Conservation (phyloP, 2,113 vertebrate genomes). For the Egretta garzetta region DNA sequence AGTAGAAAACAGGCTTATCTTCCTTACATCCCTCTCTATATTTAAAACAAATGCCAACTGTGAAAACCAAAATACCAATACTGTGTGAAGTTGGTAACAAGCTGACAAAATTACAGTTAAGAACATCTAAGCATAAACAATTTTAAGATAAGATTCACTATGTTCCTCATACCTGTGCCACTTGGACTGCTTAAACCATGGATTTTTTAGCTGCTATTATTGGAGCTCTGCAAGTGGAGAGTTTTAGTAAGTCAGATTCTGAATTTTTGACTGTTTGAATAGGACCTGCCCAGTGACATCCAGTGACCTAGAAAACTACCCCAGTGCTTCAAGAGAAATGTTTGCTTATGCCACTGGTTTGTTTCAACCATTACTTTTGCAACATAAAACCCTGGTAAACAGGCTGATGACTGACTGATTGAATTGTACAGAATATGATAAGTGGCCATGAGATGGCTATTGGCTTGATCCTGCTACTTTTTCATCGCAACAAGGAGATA, state of each 20-base stretch:
- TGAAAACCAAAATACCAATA: slow-evolving; percentile 17
- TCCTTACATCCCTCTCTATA: neutral
- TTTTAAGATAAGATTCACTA: neutral
- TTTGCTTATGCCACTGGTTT: neutral
- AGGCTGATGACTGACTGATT: neutral
- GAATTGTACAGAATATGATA: neutral
- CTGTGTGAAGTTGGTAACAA: neutral
- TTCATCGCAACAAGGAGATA: neutral
- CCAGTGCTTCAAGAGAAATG: neutral
- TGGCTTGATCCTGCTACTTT: neutral
- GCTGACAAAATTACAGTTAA: neutral
- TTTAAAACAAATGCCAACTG: slow-evolving; percentile 1
- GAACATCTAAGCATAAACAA: neutral
- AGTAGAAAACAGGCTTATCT: neutral
- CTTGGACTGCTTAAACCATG: neutral
- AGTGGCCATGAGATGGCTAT: neutral
- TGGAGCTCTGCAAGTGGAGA: neutral
- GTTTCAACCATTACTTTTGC: neutral
- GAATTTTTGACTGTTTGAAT: neutral
- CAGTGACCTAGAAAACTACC: neutral
- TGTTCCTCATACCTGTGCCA: neutral
- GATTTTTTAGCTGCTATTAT: neutral
- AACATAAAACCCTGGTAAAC: neutral
- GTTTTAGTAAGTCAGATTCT: neutral
- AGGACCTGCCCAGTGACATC: neutral